phyloP scores from a whole-genome alignment of 2,888 invertebrate species.

The Trileptium ribeirensis region DNA sequence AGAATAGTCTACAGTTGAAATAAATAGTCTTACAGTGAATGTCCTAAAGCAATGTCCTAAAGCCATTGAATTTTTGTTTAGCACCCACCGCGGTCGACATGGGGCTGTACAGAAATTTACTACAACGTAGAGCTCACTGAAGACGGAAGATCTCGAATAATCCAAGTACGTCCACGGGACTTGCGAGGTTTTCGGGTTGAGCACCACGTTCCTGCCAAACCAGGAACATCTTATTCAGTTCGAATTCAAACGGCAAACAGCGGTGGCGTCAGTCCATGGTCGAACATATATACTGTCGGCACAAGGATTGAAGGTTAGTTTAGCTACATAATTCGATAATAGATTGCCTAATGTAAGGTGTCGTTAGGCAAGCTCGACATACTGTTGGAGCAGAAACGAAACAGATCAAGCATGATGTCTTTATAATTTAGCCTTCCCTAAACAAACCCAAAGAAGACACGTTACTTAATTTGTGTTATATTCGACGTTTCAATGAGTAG shows the following conservation, averaged over 20 bases:
- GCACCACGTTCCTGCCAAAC: slow-evolving; percentile 21
- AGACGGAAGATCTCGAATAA: slow-evolving; percentile 13
- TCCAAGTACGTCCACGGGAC: slow-evolving; percentile 21
- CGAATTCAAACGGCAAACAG: slow-evolving; percentile 16
- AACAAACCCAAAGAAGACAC: too few relatives aligned
- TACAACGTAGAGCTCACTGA: slow-evolving; percentile 17
- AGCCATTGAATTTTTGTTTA: slow-evolving; percentile 8
- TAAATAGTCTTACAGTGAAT: too few relatives aligned
- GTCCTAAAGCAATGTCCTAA: too few relatives aligned
- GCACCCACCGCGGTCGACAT: slow-evolving; percentile 25
- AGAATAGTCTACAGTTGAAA: too few relatives aligned
- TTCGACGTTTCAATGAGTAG: too few relatives aligned
- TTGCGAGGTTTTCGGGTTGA: slow-evolving; percentile 24
- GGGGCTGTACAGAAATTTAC: slow-evolving; percentile 26
- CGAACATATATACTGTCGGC: neutral
- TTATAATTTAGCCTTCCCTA: too few relatives aligned
- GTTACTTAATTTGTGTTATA: too few relatives aligned
- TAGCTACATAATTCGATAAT: too few relatives aligned
- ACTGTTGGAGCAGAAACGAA: too few relatives aligned
- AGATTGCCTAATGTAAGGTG: too few relatives aligned
- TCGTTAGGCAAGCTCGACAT: too few relatives aligned
- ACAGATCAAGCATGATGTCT: too few relatives aligned
- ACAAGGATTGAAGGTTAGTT: neutral
- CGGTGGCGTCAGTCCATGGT: slow-evolving; percentile 18
- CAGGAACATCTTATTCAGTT: slow-evolving; percentile 22